These are phyloP conservation scores for Platygyra sinensis DNA, from an alignment of 64 coral and sea anemone genomes.

Conservation along the genomic window DNA sequence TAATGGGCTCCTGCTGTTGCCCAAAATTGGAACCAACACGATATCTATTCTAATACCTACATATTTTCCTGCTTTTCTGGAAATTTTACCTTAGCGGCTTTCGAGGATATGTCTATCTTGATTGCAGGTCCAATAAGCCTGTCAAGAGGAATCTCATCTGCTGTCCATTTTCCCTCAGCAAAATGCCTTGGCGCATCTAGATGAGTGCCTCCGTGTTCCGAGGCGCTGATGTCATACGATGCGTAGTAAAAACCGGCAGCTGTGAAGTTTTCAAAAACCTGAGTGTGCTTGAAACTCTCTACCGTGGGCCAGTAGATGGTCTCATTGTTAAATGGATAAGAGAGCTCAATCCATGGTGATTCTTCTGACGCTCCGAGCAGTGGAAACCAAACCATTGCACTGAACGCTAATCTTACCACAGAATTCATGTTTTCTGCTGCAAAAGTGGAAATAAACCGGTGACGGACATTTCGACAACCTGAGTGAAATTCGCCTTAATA, in stretches of 20 bases:
- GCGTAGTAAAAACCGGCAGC: slow-evolving; percentile 40
- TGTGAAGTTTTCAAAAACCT: slow-evolving; percentile 29
- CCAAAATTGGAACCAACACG: too few relatives aligned
- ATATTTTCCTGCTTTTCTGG: too few relatives aligned
- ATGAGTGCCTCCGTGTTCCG: slow-evolving; percentile 90
- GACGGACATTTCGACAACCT: background rate
- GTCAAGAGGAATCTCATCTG: slow-evolving; percentile 74
- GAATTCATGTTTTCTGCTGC: background rate
- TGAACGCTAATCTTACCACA: background rate
- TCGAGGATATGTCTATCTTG: slow-evolving; percentile 73
- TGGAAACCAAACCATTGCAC: background rate
- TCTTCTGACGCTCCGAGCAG: background rate
- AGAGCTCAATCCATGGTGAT: slow-evolving; percentile 54
- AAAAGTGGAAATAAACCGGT: background rate
- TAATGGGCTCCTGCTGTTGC: too few relatives aligned
- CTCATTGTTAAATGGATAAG: slow-evolving; percentile 60
- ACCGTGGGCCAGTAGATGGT: slow-evolving; percentile 68
- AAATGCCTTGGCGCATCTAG: slow-evolving; percentile 76
- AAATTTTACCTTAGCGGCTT: slow-evolving; percentile 41
- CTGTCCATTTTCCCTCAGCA: slow-evolving; percentile 18
- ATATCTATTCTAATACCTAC: too few relatives aligned
- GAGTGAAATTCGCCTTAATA: too few relatives aligned
- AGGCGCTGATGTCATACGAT: slow-evolving; percentile 58
- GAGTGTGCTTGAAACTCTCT: background rate
- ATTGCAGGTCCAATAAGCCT: slow-evolving; percentile 77